Evolutionary conservation across 2,797 vertebrate genomes (phyloP), one percentile per base, ranked within the genome.

Genomic region (Setipinna tenuifilis): DNA sequence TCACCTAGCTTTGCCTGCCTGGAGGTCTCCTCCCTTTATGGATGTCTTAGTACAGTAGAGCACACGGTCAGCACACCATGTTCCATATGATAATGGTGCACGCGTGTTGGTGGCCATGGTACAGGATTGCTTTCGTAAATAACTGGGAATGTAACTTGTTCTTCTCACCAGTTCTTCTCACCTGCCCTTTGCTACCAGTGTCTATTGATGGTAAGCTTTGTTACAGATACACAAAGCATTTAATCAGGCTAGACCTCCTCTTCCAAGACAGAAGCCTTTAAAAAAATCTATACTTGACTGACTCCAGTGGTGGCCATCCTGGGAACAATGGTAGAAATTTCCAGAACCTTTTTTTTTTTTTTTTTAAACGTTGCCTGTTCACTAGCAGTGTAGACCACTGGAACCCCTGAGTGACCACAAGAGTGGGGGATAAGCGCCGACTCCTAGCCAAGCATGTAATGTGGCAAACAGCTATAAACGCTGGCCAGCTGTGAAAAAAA

Each of bases 391-490:
- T 25, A 23, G 61, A 23, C 61, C 61, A 9, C 61, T 10, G 61
- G 61, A 65, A 75, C 68, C 25, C 11, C 28, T 17, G 68, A 75
- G 68, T 75, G 28, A 31, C 68, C 68, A 6, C 4, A 31, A 4
- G 16, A 35, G 3, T 12, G 28, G 35, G 35, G 68, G 68, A 35
- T 31, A 75, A 75, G 28, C 28, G 68, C 28, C 17, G 28, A 75
- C 68, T 75, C 68, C 68, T 35, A 75, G 68, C 68, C 68, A 75
- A 75, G 68, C 68, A 75, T 75, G 68, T 35, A 75, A 75, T 35
- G 68, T 75, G 68, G 68, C 68, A 75, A 75, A 75, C 68, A 28
- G 28, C 68, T 35, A 75, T 75, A 75, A 75, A 35, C 14, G 68
- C 31, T 75, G 68, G 68, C 68, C 28, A 75, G 68, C 68, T 75